These are phyloP conservation scores for Mastacembelus armatus DNA, from an alignment of 2,797 vertebrate species.

Conservation along the genomic window DNA sequence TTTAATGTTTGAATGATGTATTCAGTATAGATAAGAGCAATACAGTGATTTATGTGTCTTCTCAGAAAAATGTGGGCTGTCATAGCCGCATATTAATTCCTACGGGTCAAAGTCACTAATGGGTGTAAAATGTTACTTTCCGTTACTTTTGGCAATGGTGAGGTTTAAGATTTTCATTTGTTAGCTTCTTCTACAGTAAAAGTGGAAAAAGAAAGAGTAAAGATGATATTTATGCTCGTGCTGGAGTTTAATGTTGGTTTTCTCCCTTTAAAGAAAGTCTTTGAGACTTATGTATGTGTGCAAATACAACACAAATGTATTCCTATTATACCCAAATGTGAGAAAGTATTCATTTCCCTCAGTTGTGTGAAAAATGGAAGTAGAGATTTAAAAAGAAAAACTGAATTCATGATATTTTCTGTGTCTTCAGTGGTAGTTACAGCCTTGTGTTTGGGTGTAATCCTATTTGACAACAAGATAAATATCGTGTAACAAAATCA, in stretches of 20 bases:
- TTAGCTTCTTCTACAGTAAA: too few species aligned
- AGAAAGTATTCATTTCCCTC: not conserved
- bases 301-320: not conserved
- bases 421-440: constrained; percentile 7
- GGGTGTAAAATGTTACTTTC: too few species aligned
- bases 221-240: not conserved
- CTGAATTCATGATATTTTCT: constrained; percentile 2
- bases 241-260: not conserved
- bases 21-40: too few species aligned
- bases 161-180: too few species aligned
- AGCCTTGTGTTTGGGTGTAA: constrained; percentile 54
- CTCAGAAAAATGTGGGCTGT: too few species aligned
- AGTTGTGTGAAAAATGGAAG: not conserved
- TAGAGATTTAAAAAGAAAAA: constrained; percentile 1
- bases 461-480: constrained; percentile 71
- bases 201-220: not conserved
- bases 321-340: not conserved
- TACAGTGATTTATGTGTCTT: too few species aligned
- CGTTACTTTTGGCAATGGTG: too few species aligned
- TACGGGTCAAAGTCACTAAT: too few species aligned
- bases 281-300: not conserved
- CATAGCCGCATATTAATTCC: too few species aligned
- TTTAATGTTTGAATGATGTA: too few species aligned
- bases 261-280: not conserved
- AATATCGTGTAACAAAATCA: constrained; percentile 63